These are phyloP conservation scores for Euproctis similis DNA, from an alignment of 2,888 invertebrate genomes.

Conservation along the genomic window DNA sequence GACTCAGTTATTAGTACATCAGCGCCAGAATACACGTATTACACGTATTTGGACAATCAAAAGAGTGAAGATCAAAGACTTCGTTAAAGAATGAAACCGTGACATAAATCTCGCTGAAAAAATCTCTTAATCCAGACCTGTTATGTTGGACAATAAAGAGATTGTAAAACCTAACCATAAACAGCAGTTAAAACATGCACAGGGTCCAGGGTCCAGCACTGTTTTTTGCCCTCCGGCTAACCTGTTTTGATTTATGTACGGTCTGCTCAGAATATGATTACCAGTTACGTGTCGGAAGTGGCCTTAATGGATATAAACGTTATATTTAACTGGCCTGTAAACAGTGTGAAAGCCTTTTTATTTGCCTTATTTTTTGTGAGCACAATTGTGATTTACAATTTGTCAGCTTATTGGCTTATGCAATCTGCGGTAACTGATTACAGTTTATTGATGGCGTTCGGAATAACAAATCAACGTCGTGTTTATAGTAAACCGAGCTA, in stretches of 20 bases:
- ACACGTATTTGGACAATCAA: too few species aligned
- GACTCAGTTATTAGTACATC: too few species aligned
- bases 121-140: constrained; percentile 40
- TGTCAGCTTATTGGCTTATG: constrained; percentile 26
- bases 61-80: too few species aligned
- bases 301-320: constrained; percentile 72
- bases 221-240: constrained; percentile 61
- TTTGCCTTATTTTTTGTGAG: constrained; percentile 31
- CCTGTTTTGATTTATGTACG: constrained; percentile 65
- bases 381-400: constrained; percentile 36
- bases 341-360: constrained; percentile 35
- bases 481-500: too few species aligned
- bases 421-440: constrained; percentile 21
- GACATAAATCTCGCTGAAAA: neutral
- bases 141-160: constrained; percentile 46
- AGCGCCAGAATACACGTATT: too few species aligned
- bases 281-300: constrained; percentile 61
- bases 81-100: neutral
- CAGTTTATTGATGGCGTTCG: neutral
- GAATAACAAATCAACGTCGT: too few species aligned
- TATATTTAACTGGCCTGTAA: constrained; percentile 55
- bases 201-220: constrained; percentile 39
- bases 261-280: constrained; percentile 69
- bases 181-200: constrained; percentile 54
- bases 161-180: constrained; percentile 56